These are phyloP conservation scores for Sisyra nigra DNA, from an alignment of 2,888 invertebrate genomes.

Conservation along the genomic window DNA sequence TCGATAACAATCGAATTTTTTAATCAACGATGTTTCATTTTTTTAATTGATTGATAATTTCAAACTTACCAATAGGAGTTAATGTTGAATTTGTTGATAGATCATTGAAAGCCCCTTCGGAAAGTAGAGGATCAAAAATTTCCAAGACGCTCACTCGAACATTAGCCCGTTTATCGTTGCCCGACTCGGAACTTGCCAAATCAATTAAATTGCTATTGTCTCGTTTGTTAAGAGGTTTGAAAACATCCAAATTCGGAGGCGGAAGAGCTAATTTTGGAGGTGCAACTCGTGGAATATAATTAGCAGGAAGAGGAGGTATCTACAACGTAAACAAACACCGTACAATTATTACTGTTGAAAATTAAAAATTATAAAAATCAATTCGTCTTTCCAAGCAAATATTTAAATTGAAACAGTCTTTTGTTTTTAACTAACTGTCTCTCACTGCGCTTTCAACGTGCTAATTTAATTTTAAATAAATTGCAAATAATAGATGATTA, in stretches of 20 bases:
- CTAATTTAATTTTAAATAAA: too few relatives aligned
- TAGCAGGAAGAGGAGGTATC: constrained; percentile 25
- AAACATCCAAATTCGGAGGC: constrained; percentile 24
- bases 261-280: constrained; percentile 12
- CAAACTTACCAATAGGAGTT: constrained; percentile 1
- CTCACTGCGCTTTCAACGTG: too few relatives aligned
- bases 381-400: too few relatives aligned
- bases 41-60: too few relatives aligned
- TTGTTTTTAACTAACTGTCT: too few relatives aligned
- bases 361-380: neutral
- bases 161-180: constrained; percentile 22
- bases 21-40: too few relatives aligned
- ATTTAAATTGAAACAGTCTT: too few relatives aligned
- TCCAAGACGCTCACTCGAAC: constrained; percentile 58
- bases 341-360: neutral
- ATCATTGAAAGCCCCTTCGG: constrained; percentile 21
- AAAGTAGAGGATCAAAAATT: constrained; percentile 73
- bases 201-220: constrained; percentile 40
- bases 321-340: constrained; percentile 13
- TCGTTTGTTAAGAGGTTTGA: constrained; percentile 29
- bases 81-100: neutral
- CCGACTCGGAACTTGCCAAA: constrained; percentile 25
- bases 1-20: too few relatives aligned
- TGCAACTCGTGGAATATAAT: constrained; percentile 20
- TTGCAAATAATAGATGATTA: too few relatives aligned